Conservation (phyloP, 2,113 vertebrate genomes). For the Leptobrachium leishanense region DNA sequence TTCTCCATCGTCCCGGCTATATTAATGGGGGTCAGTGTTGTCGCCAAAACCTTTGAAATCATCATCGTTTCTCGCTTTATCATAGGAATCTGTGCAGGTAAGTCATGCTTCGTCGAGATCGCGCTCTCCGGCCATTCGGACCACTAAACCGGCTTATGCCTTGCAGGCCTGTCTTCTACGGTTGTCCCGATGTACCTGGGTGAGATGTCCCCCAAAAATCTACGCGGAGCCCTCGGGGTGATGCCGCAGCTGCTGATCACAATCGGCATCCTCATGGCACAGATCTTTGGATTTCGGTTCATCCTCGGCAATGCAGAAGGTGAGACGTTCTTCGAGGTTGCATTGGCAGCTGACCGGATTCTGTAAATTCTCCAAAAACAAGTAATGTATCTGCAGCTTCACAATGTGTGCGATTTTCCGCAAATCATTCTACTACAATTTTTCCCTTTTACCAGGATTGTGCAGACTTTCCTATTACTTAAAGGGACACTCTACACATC, state of each 20-base stretch:
- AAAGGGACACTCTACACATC: too few species aligned
- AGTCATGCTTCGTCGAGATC: not conserved
- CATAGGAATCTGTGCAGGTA: slow-evolving; percentile 91
- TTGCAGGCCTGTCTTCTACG: slow-evolving; percentile 86
- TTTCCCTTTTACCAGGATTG: too few species aligned
- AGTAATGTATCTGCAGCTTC: too few species aligned
- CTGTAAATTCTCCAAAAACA: too few species aligned
- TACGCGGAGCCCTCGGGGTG: slow-evolving; percentile 83
- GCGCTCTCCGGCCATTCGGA: not conserved
- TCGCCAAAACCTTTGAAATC: slow-evolving; percentile 78
- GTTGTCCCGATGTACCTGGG: slow-evolving; percentile 97
- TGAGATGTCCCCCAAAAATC: slow-evolving; percentile 87
- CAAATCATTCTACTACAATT: too few species aligned
- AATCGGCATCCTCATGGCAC: slow-evolving; percentile 83
- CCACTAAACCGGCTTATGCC: not conserved
- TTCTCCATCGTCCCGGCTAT: slow-evolving; percentile 87
- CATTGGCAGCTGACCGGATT: too few species aligned
- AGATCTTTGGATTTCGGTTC: slow-evolving; percentile 78
- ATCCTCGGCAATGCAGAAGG: slow-evolving; percentile 76
- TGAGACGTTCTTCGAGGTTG: slow-evolving; percentile 53
- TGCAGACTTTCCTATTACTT: too few species aligned
- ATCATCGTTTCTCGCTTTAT: slow-evolving; percentile 82
- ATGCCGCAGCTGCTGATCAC: slow-evolving; percentile 91
- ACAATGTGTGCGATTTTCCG: too few species aligned
- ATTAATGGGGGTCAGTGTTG: slow-evolving; percentile 84